Evolutionary conservation across 2,113 vertebrate genomes (phyloP).

Genomic region (Hippocampus comes): DNA sequence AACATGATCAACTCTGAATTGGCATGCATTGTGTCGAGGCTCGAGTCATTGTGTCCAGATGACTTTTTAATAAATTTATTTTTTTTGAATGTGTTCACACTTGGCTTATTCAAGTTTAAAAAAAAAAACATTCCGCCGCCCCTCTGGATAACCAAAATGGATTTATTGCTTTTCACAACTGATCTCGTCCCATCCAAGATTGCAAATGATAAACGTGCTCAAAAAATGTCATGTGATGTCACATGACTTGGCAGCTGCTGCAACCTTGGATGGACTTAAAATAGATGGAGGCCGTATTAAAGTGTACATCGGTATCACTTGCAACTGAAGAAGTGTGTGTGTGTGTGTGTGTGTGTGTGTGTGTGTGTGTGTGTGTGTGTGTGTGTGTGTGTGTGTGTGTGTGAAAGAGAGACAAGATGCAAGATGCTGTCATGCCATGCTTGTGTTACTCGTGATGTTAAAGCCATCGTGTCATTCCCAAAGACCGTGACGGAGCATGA

Average conservation of each 20-base stretch:
- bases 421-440: slow-evolving; percentile 26
- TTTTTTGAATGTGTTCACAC: no score
- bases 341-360: slow-evolving; percentile 3
- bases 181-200: not conserved
- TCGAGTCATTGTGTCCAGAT: no score
- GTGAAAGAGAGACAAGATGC: not conserved
- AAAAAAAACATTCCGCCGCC: no score
- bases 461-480: slow-evolving; percentile 22
- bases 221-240: slow-evolving; percentile 33
- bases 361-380: no score
- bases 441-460: slow-evolving; percentile 23
- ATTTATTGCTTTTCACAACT: not conserved
- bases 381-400: no score
- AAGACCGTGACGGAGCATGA: slow-evolving; percentile 21
- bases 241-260: slow-evolving; percentile 37
- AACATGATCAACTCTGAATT: no score
- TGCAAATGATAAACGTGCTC: not conserved
- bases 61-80: no score
- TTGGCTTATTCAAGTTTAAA: no score
- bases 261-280: slow-evolving; percentile 39
- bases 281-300: slow-evolving; percentile 39
- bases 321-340: not conserved
- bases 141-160: not conserved
- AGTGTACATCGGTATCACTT: not conserved
- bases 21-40: no score